Evolutionary conservation across 2,113 vertebrate species (phyloP).

Genomic region (Embiotoca jacksoni): DNA sequence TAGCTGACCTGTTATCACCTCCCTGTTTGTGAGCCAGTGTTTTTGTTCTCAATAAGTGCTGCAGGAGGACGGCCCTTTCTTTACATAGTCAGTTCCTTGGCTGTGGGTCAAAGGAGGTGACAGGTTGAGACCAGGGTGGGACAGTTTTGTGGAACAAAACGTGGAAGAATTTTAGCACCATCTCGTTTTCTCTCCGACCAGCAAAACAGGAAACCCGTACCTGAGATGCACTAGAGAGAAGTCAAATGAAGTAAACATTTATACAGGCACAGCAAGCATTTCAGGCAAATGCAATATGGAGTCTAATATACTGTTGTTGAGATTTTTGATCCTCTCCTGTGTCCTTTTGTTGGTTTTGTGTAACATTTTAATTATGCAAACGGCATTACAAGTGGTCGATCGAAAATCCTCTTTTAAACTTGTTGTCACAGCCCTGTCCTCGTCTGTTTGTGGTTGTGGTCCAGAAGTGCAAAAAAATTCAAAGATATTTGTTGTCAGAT

Average conservation of each 20-base stretch:
- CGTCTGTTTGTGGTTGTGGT: not conserved
- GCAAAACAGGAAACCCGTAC: conserved; percentile 76
- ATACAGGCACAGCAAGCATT: conserved; percentile 1
- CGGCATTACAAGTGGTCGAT: too few species aligned
- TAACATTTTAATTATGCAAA: too few species aligned
- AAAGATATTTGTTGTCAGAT: conserved; percentile 45
- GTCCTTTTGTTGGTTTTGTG: not conserved
- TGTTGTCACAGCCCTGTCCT: too few species aligned
- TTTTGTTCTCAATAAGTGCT: conserved; percentile 29
- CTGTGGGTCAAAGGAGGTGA: conserved; percentile 66
- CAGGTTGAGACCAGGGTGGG: conserved; percentile 72
- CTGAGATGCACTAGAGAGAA: conserved; percentile 36
- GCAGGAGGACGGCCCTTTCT: conserved; percentile 29
- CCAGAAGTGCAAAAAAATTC: conserved; percentile 4
- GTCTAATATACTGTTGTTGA: not conserved
- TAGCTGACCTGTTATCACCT: conserved; percentile 17
- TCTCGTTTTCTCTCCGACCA: conserved; percentile 50
- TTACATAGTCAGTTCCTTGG: conserved; percentile 47
- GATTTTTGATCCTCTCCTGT: not conserved
- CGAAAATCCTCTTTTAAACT: too few species aligned
- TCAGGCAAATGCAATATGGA: conserved; percentile 15
- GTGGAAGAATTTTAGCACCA: conserved; percentile 71
- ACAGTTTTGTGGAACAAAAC: conserved; percentile 72
- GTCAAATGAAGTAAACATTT: conserved; percentile 37
- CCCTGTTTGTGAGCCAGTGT: conserved; percentile 18